phyloP scores from a whole-genome alignment of 2,113 vertebrate species.

The Sus scrofa region DNA sequence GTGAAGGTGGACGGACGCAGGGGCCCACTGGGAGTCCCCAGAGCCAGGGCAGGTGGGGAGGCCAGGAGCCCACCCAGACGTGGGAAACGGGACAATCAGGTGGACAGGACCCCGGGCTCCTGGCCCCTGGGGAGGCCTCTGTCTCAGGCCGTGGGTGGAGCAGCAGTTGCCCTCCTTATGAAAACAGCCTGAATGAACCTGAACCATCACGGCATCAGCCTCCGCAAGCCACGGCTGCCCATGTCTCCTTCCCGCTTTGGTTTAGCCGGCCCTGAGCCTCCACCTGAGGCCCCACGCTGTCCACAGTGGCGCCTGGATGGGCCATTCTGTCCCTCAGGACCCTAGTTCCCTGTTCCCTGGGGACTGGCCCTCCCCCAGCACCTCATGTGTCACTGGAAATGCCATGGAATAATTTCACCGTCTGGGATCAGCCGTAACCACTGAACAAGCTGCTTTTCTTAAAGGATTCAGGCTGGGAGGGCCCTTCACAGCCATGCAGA shows the following conservation, averaged over 20 bases:
- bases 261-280: too few species aligned
- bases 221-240: neutral
- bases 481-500: neutral
- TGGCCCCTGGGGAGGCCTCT: neutral
- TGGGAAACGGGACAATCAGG: fast-evolving
- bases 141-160: neutral
- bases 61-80: neutral
- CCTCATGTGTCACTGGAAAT: neutral
- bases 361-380: fast-evolving
- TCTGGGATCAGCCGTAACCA: neutral
- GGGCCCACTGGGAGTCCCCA: too few species aligned
- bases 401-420: fast-evolving
- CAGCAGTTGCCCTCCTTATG: neutral
- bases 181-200: fast-evolving
- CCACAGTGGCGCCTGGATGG: fast-evolving
- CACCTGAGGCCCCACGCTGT: fast-evolving
- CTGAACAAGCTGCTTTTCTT: neutral
- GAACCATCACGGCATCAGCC: fast-evolving
- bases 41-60: neutral
- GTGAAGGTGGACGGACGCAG: too few species aligned
- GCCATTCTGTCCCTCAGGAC: fast-evolving
- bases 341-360: neutral
- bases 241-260: neutral
- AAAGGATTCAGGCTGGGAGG: neutral
- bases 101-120: neutral